phyloP scores from a whole-genome alignment of 2,113 vertebrate species.

The Sigmodon hispidus region DNA sequence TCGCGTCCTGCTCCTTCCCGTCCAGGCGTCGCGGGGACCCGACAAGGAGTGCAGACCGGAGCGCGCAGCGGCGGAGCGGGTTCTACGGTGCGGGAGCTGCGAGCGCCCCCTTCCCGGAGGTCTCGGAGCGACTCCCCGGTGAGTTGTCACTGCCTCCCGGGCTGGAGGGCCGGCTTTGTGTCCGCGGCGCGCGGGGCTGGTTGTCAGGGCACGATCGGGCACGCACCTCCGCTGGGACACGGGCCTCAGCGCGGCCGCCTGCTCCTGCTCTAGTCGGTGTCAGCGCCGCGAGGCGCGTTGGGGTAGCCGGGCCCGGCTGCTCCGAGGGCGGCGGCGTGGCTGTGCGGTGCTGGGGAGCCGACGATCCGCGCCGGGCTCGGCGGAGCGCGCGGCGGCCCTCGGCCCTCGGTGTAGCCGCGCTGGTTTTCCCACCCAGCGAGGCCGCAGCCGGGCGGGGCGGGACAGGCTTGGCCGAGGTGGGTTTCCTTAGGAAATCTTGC shows the following conservation, averaged over 20 bases:
- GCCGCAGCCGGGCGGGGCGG: not conserved
- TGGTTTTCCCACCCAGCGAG: not conserved
- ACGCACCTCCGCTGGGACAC: not conserved
- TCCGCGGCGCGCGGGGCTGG: not conserved
- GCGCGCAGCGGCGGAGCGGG: slow-evolving; percentile 53
- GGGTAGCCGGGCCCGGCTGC: not conserved
- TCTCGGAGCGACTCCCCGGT: slow-evolving; percentile 63
- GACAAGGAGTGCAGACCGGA: slow-evolving; percentile 50
- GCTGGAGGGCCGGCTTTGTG: slow-evolving; percentile 61
- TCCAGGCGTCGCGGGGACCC: slow-evolving; percentile 56
- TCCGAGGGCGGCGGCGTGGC: not conserved
- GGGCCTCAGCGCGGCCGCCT: not conserved
- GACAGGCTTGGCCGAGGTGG: slow-evolving; percentile 16
- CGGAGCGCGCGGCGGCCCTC: not conserved
- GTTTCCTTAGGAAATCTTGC: slow-evolving; percentile 54
- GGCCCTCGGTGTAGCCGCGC: not conserved
- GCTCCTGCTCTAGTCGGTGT: not conserved
- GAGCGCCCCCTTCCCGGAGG: slow-evolving; percentile 58
- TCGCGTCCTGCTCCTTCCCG: not conserved
- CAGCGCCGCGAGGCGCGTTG: not conserved
- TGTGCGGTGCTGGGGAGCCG: not conserved
- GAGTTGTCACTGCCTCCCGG: slow-evolving; percentile 66
- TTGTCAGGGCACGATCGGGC: slow-evolving; percentile 51
- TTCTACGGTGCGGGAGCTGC: slow-evolving; percentile 34
- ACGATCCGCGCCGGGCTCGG: not conserved